Percentiles rank a stretch among this genome's conserved stretches.
Evolutionary conservation across 1,140 invertebrate genomes (phyloP).

Genomic region (Plectus sambesii): DNA sequence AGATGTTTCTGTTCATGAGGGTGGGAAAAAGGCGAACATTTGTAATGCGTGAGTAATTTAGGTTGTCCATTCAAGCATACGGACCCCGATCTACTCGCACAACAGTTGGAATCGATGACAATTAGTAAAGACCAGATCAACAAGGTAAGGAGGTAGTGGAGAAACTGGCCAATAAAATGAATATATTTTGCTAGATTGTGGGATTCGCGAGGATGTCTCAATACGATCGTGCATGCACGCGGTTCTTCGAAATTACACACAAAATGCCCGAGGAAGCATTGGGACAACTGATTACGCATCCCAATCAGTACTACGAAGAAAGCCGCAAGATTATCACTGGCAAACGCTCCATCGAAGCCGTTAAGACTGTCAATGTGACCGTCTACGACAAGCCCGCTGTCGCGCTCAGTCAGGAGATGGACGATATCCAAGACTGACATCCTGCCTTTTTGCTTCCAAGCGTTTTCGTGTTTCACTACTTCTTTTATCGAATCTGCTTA

Average conservation of each 20-base stretch:
- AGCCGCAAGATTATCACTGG: constrained; percentile 59
- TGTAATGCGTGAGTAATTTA: constrained; percentile 19
- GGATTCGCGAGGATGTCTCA: constrained; percentile 35
- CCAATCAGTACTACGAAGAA: constrained; percentile 79
- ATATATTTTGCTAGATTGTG: constrained; percentile 46
- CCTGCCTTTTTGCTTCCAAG: no score
- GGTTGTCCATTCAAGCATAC: constrained; percentile 78
- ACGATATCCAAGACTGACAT: no score
- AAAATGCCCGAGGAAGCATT: constrained; percentile 20
- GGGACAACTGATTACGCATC: constrained; percentile 62
- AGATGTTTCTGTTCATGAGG: no score
- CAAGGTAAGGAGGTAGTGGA: no score
- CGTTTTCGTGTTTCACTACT: no score
- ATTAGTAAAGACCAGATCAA: constrained; percentile 5
- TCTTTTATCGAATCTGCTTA: no score
- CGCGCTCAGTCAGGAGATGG: no score
- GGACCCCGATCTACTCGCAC: constrained; percentile 59
- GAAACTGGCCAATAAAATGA: no score
- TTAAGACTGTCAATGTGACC: no score
- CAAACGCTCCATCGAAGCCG: no score
- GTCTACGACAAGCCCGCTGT: no score
- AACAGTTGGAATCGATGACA: constrained; percentile 54
- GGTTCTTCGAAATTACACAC: constrained; percentile 23
- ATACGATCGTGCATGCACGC: constrained; percentile 27
- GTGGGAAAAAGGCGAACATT: no score